phyloP scores from a whole-genome alignment of 1,140 invertebrate genomes.

The Habropoda laboriosa region DNA sequence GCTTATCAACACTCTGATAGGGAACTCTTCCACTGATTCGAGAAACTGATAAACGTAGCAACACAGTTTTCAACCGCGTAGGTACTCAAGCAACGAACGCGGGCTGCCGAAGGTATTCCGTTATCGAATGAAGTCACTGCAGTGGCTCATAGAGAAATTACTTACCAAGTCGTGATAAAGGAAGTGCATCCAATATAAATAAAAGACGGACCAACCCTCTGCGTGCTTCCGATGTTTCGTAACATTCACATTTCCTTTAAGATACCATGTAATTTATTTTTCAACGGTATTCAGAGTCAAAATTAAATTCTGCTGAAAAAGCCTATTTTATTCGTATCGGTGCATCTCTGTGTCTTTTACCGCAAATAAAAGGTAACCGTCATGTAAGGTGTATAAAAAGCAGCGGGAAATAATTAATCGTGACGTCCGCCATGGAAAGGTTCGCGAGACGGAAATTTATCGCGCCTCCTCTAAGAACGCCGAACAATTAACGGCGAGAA shows the following conservation, averaged over 20 bases:
- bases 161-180: constrained; percentile 39
- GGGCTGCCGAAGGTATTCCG: constrained; percentile 18
- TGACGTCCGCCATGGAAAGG: neutral
- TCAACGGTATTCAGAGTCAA: no score
- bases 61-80: neutral
- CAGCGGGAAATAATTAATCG: constrained; percentile 23
- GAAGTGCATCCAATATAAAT: neutral
- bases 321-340: neutral
- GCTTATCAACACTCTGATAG: neutral
- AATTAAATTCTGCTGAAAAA: no score
- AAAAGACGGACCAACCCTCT: constrained; percentile 15
- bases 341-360: no score
- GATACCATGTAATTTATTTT: no score
- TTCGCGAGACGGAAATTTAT: constrained; percentile 33
- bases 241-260: no score
- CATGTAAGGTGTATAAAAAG: constrained; percentile 9
- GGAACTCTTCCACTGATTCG: neutral
- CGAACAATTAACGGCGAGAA: constrained; percentile 48
- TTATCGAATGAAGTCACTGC: constrained; percentile 67
- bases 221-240: constrained; percentile 11
- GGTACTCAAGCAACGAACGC: constrained; percentile 3
- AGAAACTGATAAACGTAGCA: constrained; percentile 3
- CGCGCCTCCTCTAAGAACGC: constrained; percentile 20
- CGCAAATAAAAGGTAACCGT: no score
- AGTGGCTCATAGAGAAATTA: constrained; percentile 61